Percentiles rank a stretch among this genome's conserved stretches.
Evolutionary conservation across 2,888 invertebrate species (phyloP).

Genomic region (Spicauda simplicius): DNA sequence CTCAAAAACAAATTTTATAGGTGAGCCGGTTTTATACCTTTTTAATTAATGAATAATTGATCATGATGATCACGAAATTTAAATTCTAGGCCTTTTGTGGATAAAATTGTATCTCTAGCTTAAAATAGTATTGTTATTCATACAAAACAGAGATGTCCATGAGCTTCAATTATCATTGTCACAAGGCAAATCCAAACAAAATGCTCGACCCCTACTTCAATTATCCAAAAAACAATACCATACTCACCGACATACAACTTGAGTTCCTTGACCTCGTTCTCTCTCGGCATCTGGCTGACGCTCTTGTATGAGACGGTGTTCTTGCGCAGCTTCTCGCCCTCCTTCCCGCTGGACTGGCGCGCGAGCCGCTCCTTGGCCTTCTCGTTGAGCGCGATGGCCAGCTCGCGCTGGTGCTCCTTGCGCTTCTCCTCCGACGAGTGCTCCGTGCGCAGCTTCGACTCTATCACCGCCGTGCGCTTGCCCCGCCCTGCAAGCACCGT

Average conservation of each 20-base stretch:
- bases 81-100: too few species aligned
- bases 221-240: too few species aligned
- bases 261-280: slow-evolving; percentile 95
- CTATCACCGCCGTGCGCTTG: slow-evolving; percentile 95
- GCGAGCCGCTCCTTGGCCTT: slow-evolving; percentile 96
- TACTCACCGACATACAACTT: slow-evolving; percentile 96
- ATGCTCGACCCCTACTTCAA: too few species aligned
- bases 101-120: too few species aligned
- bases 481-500: slow-evolving; percentile 82
- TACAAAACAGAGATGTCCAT: too few species aligned
- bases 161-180: too few species aligned
- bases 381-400: slow-evolving; percentile 95
- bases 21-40: too few species aligned
- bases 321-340: slow-evolving; percentile 95
- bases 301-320: slow-evolving; percentile 98
- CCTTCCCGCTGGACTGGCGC: slow-evolving; percentile 93
- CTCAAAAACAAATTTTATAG: too few species aligned
- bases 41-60: too few species aligned
- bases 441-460: slow-evolving; percentile 96
- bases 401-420: slow-evolving; percentile 97
- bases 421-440: slow-evolving; percentile 98
- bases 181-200: too few species aligned
- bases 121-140: too few species aligned
- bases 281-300: slow-evolving; percentile 96
- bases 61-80: too few species aligned